Evolutionary conservation across 92 coral and sea anemone species (phyloP), one percentile per base, ranked within the genome.

Genomic region (Palythoa heliodiscus): DNA sequence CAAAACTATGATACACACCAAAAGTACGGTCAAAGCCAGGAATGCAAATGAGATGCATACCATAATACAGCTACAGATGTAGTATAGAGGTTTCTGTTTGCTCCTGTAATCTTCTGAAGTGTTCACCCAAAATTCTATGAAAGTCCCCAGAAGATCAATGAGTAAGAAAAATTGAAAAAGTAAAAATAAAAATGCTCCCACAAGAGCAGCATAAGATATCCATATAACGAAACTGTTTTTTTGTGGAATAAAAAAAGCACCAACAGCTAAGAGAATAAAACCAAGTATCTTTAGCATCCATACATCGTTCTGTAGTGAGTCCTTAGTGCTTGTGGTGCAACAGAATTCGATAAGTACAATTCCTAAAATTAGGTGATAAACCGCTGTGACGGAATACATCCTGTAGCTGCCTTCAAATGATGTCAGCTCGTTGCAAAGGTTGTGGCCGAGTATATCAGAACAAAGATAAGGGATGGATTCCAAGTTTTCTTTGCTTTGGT

Each of bases 171-270:
- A 89, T 81, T 89, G 91, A 12, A 58, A 85, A 22, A 89, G 48
- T 8, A 89, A 35, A 73, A 89, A 89, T 13, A 85, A n/a, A 23
- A 80, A 77, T 2, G 85, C 77, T 52, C 89, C 89, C 7, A 63
- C 23, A 20, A 89, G 71, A 37, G 82, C 89, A 37, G 78, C 20
- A 52, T 76, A 85, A 7, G 91, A 72, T 24, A 79, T 37, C 39
- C 66, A 89, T 16, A 50, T 47, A 35, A 89, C 55, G 52, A 89
- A 85, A 52, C 47, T 50, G 83, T 79, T 89, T 73, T 78, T 70
- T 47, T 68, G 78, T 24, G 91, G 89, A 78, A 89, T 89, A 50
- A 48, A 89, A 77, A 89, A 85, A 19, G 82, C 71, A 7, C 86
- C 81, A 11, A 72, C 20, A 14, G 43, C 13, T 52, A 85, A 25